Evolutionary conservation across 2,113 vertebrate species (phyloP), one percentile per base, ranked within the genome.

Genomic region (Chloroceryle aenea): DNA sequence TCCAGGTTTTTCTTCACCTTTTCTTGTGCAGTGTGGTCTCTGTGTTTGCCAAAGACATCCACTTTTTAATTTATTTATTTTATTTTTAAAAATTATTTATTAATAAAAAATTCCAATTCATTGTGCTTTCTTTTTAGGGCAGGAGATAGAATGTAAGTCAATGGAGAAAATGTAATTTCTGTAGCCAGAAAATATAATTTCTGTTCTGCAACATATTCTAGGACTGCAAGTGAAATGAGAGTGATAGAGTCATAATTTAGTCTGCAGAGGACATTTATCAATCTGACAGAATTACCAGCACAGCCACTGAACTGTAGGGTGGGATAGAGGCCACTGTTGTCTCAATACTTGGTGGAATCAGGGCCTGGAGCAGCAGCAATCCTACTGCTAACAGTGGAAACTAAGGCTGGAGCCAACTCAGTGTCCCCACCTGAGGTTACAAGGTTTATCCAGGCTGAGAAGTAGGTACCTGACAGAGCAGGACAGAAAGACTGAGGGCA

Each of bases 11-110:
- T 63, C 34, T 77, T 59, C 64, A 78, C 40, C 14, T 61, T 69
- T 94, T 96, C 87, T 95, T 95, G 91, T 27, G 34, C 72, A 63
- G 19, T 43, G 34, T 78, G 55, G 58, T 95, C 81, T 73, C 87
- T 62, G 45, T 87, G 42, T 87, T 62, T 95, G 68, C 26, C 88
- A 82, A 95, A 94, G 78, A 67, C 22, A 48, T 68, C 40, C n/a
- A 10, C 27, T n/a, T 91, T 76, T 34, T 67, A 22, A 45, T 30
- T 58, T 13, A 29, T 69, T 55, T 43, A 22, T 83, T 95, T 89
- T n/a, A n/a, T n/a, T n/a, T n/a, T n/a, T n/a, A n/a, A n/a, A n/a
- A n/a, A n/a, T n/a, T n/a, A n/a, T n/a, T 78, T 9, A 76, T 34
- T 62, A 74, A n/a, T n/a, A 53, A 85, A 94, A 25, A 34, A 81